Conservation (phyloP, 92 coral and sea anemone genomes). For the Plumapathes pennacea region DNA sequence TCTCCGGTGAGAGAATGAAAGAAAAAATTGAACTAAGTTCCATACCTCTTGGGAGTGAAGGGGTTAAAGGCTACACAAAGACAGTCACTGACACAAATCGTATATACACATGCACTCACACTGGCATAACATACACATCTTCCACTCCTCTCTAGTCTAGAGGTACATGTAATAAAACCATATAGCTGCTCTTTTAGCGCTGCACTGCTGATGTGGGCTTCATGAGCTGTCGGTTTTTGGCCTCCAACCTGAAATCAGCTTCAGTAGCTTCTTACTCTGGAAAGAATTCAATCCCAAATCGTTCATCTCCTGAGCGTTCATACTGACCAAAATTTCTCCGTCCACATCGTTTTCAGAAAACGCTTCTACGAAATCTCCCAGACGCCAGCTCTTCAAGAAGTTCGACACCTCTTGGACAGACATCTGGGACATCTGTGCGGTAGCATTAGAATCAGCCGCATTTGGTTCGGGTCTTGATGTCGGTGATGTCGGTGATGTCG, state of each 20-base stretch:
- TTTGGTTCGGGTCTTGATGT: background rate
- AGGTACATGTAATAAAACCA: too few species aligned
- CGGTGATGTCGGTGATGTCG: constrained; percentile 11
- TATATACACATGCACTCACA: too few species aligned
- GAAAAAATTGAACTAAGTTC: too few species aligned
- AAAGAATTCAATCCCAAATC: constrained; percentile 74
- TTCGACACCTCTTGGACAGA: constrained; percentile 68
- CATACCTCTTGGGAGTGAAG: too few species aligned
- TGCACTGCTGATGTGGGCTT: too few species aligned
- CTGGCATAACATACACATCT: too few species aligned
- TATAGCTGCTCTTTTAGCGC: too few species aligned
- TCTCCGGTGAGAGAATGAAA: too few species aligned
- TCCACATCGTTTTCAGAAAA: constrained; percentile 73
- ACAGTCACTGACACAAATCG: too few species aligned
- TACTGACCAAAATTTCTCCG: constrained; percentile 66
- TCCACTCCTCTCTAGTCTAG: too few species aligned
- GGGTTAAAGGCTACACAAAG: too few species aligned
- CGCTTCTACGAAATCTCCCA: constrained; percentile 47
- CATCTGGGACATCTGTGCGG: constrained; percentile 42
- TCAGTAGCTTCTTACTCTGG: constrained; percentile 77
- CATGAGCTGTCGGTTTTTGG: too few species aligned
- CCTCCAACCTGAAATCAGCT: constrained; percentile 85
- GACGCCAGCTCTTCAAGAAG: constrained; percentile 62
- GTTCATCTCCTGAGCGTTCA: constrained; percentile 66
- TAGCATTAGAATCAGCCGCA: background rate